Evolutionary conservation across 1,140 invertebrate species (phyloP).

Genomic region (Fopius arisanus): DNA sequence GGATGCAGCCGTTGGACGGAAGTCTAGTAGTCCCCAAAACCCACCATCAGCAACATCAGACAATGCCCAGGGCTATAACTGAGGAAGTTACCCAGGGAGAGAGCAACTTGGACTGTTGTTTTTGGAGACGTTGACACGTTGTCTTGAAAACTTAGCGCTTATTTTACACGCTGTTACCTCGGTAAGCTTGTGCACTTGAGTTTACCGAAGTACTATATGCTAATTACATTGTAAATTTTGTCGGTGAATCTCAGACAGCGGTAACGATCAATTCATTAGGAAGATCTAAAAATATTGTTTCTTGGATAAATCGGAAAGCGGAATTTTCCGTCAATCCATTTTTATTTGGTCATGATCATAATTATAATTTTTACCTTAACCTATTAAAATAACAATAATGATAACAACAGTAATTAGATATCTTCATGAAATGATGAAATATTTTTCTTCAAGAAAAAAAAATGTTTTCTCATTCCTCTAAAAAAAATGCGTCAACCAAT

Average conservation of each 20-base stretch:
- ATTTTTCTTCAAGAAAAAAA: too few species aligned
- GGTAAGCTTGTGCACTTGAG: slow-evolving; percentile 58
- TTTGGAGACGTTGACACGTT: slow-evolving; percentile 43
- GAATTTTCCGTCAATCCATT: too few species aligned
- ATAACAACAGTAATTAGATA: too few species aligned
- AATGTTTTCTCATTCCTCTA: too few species aligned
- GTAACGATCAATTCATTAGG: not conserved
- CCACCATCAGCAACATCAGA: slow-evolving; percentile 20
- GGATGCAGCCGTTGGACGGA: slow-evolving; percentile 18
- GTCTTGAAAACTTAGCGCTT: slow-evolving; percentile 66
- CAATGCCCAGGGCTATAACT: slow-evolving; percentile 40
- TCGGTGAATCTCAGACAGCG: not conserved
- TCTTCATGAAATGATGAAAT: too few species aligned
- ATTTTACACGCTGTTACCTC: slow-evolving; percentile 67
- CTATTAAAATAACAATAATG: too few species aligned
- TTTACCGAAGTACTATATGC: slow-evolving; percentile 63
- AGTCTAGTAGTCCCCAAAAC: not conserved
- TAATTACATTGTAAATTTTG: slow-evolving; percentile 50
- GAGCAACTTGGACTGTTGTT: slow-evolving; percentile 30
- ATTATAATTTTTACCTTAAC: too few species aligned
- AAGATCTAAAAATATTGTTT: too few species aligned
- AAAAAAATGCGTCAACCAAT: too few species aligned
- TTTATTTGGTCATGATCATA: too few species aligned
- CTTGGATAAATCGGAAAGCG: too few species aligned
- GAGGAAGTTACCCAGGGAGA: slow-evolving; percentile 47